Evolutionary conservation across 2,797 vertebrate species (phyloP).

Genomic region (Discoglossus pictus): DNA sequence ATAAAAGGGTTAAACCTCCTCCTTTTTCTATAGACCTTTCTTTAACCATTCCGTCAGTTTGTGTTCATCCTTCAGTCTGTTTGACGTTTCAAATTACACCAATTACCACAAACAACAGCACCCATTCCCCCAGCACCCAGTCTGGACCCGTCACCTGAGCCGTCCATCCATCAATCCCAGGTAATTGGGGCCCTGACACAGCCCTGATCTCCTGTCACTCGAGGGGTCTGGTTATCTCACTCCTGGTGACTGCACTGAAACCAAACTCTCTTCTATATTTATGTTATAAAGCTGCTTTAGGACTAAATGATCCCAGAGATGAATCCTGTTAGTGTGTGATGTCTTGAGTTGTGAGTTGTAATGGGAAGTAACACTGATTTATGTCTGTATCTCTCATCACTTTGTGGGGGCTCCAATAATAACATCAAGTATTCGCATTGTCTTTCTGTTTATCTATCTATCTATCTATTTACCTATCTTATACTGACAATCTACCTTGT

Average conservation of each 20-base stretch:
- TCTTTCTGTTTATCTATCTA: too few relatives aligned
- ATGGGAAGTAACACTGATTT: too few relatives aligned
- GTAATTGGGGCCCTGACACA: constrained; percentile 15
- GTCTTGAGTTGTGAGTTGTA: too few relatives aligned
- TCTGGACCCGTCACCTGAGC: constrained; percentile 11
- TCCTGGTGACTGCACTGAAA: constrained; percentile 3
- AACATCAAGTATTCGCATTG: too few relatives aligned
- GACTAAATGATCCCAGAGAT: constrained; percentile 22
- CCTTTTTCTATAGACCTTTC: background rate
- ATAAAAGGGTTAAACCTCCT: background rate
- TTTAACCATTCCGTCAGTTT: background rate
- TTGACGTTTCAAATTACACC: constrained; percentile 7
- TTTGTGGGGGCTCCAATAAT: too few relatives aligned
- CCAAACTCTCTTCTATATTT: constrained; percentile 16
- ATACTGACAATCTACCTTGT: too few relatives aligned
- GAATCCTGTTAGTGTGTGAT: too few relatives aligned
- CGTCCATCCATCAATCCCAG: background rate
- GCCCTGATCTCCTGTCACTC: constrained; percentile 8
- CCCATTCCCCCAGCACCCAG: too few relatives aligned
- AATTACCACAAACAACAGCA: constrained; percentile 28
- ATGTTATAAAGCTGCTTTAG: constrained; percentile 35
- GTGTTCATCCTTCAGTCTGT: background rate
- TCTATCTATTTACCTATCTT: too few relatives aligned
- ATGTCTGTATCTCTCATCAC: too few relatives aligned
- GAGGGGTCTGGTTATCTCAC: background rate